Evolutionary conservation across 2,888 invertebrate species (phyloP), one percentile per base, ranked within the genome.

Genomic region (Pocota personata): DNA sequence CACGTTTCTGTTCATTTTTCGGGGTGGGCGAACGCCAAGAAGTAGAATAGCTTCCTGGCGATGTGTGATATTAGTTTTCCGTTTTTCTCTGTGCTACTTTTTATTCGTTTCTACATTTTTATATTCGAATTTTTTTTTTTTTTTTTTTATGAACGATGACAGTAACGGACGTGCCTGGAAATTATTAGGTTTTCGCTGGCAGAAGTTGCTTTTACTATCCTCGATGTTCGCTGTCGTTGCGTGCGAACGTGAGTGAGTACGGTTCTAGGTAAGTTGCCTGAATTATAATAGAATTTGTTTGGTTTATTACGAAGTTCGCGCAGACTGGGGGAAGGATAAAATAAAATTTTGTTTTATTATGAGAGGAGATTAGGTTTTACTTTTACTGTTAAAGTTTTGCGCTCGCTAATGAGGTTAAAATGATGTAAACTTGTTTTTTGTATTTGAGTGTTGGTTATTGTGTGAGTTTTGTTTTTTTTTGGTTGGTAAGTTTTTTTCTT

Each of bases 271-370:
- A 66, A 72, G 64, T 77, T 73, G 67, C 21, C 46, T 16, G 72
- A 83, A 64, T 73, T 75, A 75, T 84, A 84, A 84, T 79, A 84
- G 79, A 75, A 79, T 79, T 84, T 84, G 79, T 84, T 84, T 66
- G 57, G 75, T 79, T 75, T 78, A 73, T 67, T 72, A 78, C 57
- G 52, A 71, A 64, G 52, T 50, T 72, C 50, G 32, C 19, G 27
- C 43, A 24, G 71, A 50, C 30, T n/a, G 50, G 19, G 48, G 35
- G n/a, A 57, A 6, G 52, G 32, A 73, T 69, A 64, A 84, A 75
- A 71, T 52, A 66, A 71, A 71, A 66, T 76, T 43, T 71, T 66
- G 64, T 79, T 79, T 79, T 76, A 84, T 64, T 66, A 58, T 58
- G 46, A 60, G 50, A 69, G 64, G 30, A 75, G 75, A 84, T 84